Conservation (phyloP, 2,888 invertebrate species). For the Ennomos quercinarius region DNA sequence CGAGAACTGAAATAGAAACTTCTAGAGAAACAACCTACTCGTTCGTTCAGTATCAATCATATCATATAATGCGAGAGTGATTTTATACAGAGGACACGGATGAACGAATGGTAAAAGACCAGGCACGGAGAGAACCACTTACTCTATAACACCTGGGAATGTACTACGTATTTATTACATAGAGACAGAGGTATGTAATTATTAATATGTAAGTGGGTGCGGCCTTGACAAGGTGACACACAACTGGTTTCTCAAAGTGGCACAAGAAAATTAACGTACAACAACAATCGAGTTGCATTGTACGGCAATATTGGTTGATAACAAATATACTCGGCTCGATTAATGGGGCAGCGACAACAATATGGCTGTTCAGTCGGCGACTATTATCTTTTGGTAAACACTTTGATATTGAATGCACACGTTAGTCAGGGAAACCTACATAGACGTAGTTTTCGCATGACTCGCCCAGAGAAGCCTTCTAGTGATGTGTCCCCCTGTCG, state of each 20-base stretch:
- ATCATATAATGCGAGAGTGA: conserved; percentile 24
- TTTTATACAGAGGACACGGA: conserved; percentile 10
- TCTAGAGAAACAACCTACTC: conserved; percentile 24
- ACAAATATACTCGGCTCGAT: conserved; percentile 27
- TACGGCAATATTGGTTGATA: conserved; percentile 25
- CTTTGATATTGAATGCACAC: conserved; percentile 26
- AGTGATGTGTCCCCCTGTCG: conserved; percentile 39
- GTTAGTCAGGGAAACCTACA: conserved; percentile 16
- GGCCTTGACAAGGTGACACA: conserved; percentile 54
- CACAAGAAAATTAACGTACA: conserved; percentile 29
- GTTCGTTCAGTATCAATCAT: conserved; percentile 28
- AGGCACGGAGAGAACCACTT: conserved; percentile 26
- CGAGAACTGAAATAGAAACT: conserved; percentile 37
- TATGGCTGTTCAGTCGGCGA: conserved; percentile 16
- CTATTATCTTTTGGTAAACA: conserved; percentile 26
- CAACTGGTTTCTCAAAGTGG: conserved; percentile 42
- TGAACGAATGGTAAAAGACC: conserved; percentile 10
- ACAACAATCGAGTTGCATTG: conserved; percentile 18
- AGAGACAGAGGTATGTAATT: conserved; percentile 20
- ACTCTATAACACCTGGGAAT: conserved; percentile 41
- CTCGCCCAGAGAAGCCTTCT: conserved; percentile 37
- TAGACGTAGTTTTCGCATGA: conserved; percentile 12
- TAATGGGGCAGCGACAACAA: conserved; percentile 25
- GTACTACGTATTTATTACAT: conserved; percentile 9
- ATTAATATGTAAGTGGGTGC: conserved; percentile 32